Base-by-base conservation (phyloP, 2,797 vertebrate genomes). In the Pampus argenteus region DNA sequence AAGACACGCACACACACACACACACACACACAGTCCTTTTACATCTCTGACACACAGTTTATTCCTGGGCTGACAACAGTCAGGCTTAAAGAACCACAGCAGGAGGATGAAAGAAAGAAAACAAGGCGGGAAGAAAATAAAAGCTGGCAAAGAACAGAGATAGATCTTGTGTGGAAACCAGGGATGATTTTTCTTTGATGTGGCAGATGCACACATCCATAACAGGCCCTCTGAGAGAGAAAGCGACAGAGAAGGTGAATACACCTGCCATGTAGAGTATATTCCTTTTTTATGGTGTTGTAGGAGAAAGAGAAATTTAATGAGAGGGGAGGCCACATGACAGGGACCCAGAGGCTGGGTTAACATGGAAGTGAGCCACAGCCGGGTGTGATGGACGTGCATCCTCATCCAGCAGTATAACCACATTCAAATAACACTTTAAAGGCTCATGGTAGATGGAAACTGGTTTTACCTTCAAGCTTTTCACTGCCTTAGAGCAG, bases 121-220 rank as follows among this genome's bases (percentile, higher is more conserved):
- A 42, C 25, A n/a, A 44, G 22, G 49, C 45, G 25, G 48, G 9
- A 66, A 71, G 63, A 23, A 65, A 54, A 74, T 52, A 70, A 70
- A 47, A 49, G 56, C 69, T 79, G 72, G 57, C 54, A 15, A 68
- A 58, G 66, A 48, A 14, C 52, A 5, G 52, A 60, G 60, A 51
- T 18, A 0, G 74, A 79, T 76, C 54, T 67, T 62, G 42, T 15
- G 63, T 28, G 57, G 34, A 69, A 85, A 61, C 63, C 22, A 61
- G 51, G 75, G 86, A 72, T 51, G 48, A 50, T 65, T 65, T 74
- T 51, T 31, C 64, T 87, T 89, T 90, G 81, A 89, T 87, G 78
- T 83, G 52, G 45, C 86, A 71, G 83, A 88, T 68, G 62, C 69
- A 76, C 49, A 58, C 65, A 42, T 74, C 54, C 69, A 40, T 47